These are phyloP conservation scores for Glareola pratincola DNA, from an alignment of 2,113 vertebrate genomes.

Conservation along the genomic window DNA sequence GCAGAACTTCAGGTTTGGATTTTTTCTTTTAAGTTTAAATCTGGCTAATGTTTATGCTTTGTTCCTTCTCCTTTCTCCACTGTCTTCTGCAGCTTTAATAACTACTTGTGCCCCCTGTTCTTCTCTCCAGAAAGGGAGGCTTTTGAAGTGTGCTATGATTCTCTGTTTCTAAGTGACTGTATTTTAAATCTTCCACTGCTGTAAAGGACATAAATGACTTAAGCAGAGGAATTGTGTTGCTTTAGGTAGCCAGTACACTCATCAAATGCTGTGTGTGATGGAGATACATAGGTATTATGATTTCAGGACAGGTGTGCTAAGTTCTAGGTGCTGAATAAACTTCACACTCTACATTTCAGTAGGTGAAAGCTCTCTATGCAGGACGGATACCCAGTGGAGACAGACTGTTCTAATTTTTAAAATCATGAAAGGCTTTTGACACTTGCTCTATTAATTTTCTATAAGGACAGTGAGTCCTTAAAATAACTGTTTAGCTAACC, in stretches of 20 bases:
- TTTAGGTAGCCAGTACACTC: background rate
- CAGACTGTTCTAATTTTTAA: conserved; percentile 58
- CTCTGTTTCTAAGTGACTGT: background rate
- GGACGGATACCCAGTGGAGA: conserved; percentile 33
- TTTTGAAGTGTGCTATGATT: background rate
- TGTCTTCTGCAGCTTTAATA: background rate
- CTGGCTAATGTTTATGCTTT: background rate
- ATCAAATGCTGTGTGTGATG: background rate
- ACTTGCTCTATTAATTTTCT: conserved; percentile 64
- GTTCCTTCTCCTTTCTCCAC: background rate
- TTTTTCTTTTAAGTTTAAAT: background rate
- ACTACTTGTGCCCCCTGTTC: background rate
- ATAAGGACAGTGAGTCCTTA: conserved; percentile 65
- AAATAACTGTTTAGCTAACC: conserved; percentile 73
- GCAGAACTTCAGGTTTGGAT: background rate
- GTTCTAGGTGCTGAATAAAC: conserved; percentile 27
- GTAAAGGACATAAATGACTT: background rate
- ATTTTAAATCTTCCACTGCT: background rate
- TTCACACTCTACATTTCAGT: conserved; percentile 17
- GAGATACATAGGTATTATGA: background rate
- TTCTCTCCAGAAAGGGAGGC: background rate
- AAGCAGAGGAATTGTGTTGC: background rate
- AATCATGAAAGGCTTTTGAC: conserved; percentile 58
- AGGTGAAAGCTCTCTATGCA: conserved; percentile 23
- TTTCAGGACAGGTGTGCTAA: background rate